A percentile compares a stretch with the other conserved stretches of the same genome.
Conservation (phyloP, 2,113 vertebrate species). For the Raja brachyura region DNA sequence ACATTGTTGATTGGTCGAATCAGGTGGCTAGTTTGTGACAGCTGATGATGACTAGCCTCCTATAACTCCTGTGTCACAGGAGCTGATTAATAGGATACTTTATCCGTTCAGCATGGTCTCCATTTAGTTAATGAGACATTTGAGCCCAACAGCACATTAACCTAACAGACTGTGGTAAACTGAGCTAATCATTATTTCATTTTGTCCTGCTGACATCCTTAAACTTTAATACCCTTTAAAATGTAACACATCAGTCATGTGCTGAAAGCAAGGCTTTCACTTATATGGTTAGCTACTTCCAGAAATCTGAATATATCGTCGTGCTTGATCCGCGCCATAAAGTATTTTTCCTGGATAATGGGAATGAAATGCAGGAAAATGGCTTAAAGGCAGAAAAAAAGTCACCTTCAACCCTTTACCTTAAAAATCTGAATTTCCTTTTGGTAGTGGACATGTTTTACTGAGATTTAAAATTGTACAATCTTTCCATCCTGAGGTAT, state of each 20-base stretch:
- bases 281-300: background rate
- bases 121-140: conserved; percentile 11
- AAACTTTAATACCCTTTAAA: background rate
- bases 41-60: background rate
- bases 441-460: background rate
- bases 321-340: background rate
- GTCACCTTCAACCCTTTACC: background rate
- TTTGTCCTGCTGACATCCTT: background rate
- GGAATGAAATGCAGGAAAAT: background rate
- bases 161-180: background rate
- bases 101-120: background rate
- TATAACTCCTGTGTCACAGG: background rate
- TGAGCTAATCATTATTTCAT: background rate
- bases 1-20: background rate
- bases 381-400: background rate
- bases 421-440: too few relatives aligned
- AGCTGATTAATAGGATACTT: background rate
- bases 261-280: background rate
- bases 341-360: too few relatives aligned
- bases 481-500: background rate
- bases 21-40: background rate
- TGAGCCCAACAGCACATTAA: background rate
- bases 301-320: background rate
- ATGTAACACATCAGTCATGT: background rate
- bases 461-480: background rate